Evolutionary conservation across 2,797 vertebrate genomes (phyloP), one percentile per base, ranked within the genome.

Genomic region (Bradypodion ventrale): DNA sequence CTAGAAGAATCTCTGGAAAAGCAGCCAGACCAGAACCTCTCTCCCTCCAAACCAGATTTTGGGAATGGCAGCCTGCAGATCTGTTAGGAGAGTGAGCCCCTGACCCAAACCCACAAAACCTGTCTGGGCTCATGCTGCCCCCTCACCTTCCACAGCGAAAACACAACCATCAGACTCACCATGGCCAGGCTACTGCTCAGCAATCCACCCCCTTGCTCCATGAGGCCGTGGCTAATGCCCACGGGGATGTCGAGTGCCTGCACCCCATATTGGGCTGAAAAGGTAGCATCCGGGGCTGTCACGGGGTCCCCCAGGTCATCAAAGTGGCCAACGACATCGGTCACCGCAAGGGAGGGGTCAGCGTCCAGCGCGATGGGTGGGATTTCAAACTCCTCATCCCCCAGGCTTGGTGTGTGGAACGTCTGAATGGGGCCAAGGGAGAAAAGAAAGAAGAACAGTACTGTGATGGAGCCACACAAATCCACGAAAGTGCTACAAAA

Each of bases 351-450:
- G 1, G 98, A 94, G 0, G 98, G 96, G 94, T 98, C 98, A 0
- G 97, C 97, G 80, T 98, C 97, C 94, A 98, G 87, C 0, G 97
- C 97, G 90, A 98, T 98, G 87, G 98, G 97, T 0, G 98, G 98
- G 73, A 99, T 98, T 95, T 98, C 98, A n/a, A 98, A 98, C 92
- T 98, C 98, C 89, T 98, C 98, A 95, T 98, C 98, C 5, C 98
- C 98, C 69, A 98, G 93, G 92, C 97, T 98, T 77, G 98, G 98
- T 0, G 98, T 98, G 95, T 98, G 97, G 94, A 98, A 98, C 0
- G 97, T 98, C 98, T 96, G 87, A 13, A 76, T 1, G 3, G 7
- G 59, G 42, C 60, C 1, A 5, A 15, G 56, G 52, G 4, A 12
- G 19, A 16, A 56, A 13, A 56, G 52, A 56, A 13, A 56, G 44